Evolutionary conservation across 2,888 invertebrate species (phyloP).

Genomic region (Brenthis ino): DNA sequence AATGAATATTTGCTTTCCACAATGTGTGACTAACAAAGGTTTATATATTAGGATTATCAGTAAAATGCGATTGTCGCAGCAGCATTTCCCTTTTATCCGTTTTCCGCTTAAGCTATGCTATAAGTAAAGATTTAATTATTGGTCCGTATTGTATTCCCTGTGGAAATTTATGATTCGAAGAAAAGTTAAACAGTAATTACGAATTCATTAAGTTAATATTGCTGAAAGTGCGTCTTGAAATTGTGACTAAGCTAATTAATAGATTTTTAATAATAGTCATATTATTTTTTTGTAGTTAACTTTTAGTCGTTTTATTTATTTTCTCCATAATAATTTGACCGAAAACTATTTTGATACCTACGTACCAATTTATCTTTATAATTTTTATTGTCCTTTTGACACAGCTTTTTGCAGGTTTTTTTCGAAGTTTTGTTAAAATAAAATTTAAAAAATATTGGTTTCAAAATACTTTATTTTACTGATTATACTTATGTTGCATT

Average conservation of each 20-base stretch:
- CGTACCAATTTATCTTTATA: no score
- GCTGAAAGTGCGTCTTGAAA: no score
- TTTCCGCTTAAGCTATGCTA: slow-evolving; percentile 25
- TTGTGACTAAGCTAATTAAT: no score
- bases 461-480: neutral
- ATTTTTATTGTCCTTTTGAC: no score
- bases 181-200: slow-evolving; percentile 3
- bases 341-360: no score
- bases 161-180: slow-evolving; percentile 7
- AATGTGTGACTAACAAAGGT: slow-evolving; percentile 16
- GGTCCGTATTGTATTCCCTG: slow-evolving; percentile 19
- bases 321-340: no score
- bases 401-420: no score
- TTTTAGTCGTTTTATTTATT: no score
- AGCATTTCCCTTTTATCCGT: slow-evolving; percentile 24
- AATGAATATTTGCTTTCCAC: slow-evolving; percentile 11
- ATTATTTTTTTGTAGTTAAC: no score
- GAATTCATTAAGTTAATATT: neutral
- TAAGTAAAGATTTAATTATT: slow-evolving; percentile 27
- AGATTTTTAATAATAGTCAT: no score
- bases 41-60: slow-evolving; percentile 7
- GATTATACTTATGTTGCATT: neutral
- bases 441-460: neutral
- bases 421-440: no score
- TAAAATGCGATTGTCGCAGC: slow-evolving; percentile 16